Evolutionary conservation across 2,113 vertebrate species (phyloP).

Genomic region (Nyctibius bracteatus): DNA sequence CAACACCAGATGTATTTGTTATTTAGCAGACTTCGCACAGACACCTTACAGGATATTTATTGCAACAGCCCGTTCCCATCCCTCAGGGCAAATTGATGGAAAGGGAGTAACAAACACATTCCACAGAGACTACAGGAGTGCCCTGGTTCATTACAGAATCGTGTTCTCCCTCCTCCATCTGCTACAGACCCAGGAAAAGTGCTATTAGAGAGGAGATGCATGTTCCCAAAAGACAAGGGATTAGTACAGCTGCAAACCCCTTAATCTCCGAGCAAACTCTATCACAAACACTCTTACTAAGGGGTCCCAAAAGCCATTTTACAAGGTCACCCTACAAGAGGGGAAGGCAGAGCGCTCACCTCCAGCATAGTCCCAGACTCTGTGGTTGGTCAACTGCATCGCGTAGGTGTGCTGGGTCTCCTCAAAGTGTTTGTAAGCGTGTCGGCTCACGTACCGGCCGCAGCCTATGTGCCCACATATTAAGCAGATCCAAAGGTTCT

Average conservation of each 20-base stretch:
- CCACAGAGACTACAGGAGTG: not conserved
- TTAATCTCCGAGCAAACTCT: not conserved
- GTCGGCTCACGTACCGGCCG: conserved; percentile 93
- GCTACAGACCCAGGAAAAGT: not conserved
- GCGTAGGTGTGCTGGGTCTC: conserved; percentile 98
- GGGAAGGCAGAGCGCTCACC: conserved; percentile 62
- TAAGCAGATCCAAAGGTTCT: conserved; percentile 99
- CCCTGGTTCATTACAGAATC: not conserved
- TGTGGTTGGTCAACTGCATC: conserved; percentile 97
- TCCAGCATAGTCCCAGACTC: conserved; percentile 98
- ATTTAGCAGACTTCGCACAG: not conserved
- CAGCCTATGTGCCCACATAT: conserved; percentile 98
- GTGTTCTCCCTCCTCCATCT: not conserved
- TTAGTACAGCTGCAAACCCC: not conserved
- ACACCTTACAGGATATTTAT: not conserved
- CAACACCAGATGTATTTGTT: not conserved
- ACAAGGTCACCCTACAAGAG: not conserved
- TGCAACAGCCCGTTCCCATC: not conserved
- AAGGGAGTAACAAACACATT: not conserved
- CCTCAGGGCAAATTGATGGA: not conserved
- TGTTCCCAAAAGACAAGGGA: not conserved
- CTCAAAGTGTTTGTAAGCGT: conserved; percentile 97
- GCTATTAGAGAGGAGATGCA: not conserved
- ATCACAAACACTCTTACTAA: rapidly evolving
- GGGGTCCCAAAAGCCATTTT: not conserved